Percentiles rank a stretch among this genome's conserved stretches.
phyloP scores from a whole-genome alignment of 1,140 invertebrate genomes.

The Tachypleus tridentatus region DNA sequence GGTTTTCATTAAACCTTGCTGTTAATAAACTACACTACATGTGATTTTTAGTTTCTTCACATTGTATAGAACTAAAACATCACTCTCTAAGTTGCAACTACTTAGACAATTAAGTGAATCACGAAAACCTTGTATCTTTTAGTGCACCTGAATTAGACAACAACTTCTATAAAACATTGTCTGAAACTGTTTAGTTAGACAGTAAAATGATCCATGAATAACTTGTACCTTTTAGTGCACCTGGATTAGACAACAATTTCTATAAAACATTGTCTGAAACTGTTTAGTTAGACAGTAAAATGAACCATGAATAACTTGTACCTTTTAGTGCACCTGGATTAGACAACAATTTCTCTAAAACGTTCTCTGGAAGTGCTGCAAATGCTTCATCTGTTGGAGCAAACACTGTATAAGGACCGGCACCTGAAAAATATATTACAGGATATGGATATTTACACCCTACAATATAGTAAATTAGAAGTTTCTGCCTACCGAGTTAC shows the following conservation, averaged over 20 bases:
- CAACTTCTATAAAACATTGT: neutral
- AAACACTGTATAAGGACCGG: slow-evolving; percentile 32
- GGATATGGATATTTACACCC: too few relatives aligned
- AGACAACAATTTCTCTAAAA: slow-evolving; percentile 3
- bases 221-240: neutral
- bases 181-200: slow-evolving; percentile 4
- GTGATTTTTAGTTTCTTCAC: too few relatives aligned
- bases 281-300: slow-evolving; percentile 1
- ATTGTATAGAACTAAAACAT: too few relatives aligned
- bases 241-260: neutral
- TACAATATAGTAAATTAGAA: slow-evolving; percentile 3
- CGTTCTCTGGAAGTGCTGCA: slow-evolving; percentile 20
- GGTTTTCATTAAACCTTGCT: too few relatives aligned
- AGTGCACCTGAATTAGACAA: neutral
- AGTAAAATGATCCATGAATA: too few relatives aligned
- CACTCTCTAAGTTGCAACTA: too few relatives aligned
- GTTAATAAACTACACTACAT: too few relatives aligned
- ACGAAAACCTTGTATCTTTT: neutral
- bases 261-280: neutral
- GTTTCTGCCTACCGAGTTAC: too few relatives aligned
- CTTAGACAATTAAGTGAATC: too few relatives aligned
- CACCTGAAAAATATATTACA: neutral
- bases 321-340: slow-evolving; percentile 13
- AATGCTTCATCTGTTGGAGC: slow-evolving; percentile 39
- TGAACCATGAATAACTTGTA: neutral